phyloP scores from a whole-genome alignment of 2,797 vertebrate species.

The Apogon talboti region DNA sequence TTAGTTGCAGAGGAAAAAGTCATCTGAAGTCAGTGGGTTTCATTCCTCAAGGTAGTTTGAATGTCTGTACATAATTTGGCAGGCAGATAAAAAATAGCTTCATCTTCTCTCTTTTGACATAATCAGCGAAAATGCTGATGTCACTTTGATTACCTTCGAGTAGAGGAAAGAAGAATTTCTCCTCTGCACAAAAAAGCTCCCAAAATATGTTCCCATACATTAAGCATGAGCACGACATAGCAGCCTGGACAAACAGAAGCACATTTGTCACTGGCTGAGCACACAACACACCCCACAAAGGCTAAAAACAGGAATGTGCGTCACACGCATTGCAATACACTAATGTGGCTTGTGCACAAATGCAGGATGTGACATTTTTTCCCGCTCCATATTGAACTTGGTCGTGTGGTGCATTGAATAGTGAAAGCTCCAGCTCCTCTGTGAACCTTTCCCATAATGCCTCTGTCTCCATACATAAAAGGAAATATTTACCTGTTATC shows the following conservation, averaged over 20 bases:
- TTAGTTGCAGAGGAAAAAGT: too few species aligned
- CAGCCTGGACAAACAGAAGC: conserved; percentile 3
- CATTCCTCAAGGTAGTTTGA: too few species aligned
- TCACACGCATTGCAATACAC: not conserved
- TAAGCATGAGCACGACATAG: not conserved
- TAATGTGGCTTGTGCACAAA: too few species aligned
- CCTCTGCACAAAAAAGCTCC: not conserved
- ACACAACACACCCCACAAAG: not conserved
- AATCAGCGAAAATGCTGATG: not conserved
- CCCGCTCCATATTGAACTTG: too few species aligned
- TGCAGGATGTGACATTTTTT: too few species aligned
- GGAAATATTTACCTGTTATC: not conserved
- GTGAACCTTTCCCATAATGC: not conserved
- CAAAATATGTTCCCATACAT: not conserved
- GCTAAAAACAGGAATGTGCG: conserved; percentile 1
- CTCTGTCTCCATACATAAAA: not conserved
- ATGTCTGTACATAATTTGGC: too few species aligned
- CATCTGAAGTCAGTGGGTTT: too few species aligned
- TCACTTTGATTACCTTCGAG: not conserved
- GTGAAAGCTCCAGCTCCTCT: not conserved
- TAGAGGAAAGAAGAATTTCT: not conserved
- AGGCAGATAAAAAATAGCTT: not conserved
- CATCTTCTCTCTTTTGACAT: conserved; percentile 2
- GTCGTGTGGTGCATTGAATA: too few species aligned
- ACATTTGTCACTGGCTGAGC: not conserved